phyloP scores from a whole-genome alignment of 1,140 invertebrate genomes.

The Achatina immaculata region DNA sequence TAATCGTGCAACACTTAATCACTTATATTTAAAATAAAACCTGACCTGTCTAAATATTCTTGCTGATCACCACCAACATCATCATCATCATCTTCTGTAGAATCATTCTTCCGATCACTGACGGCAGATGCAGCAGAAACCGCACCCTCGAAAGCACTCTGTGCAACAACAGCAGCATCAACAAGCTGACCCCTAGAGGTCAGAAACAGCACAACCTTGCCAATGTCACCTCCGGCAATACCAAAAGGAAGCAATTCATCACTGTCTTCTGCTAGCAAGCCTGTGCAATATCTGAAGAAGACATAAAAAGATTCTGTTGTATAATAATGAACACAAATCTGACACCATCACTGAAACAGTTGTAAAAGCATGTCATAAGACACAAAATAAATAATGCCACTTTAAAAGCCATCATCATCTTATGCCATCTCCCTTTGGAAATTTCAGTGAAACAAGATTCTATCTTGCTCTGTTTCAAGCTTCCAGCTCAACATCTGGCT shows the following conservation, averaged over 20 bases:
- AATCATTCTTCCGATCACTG: neutral
- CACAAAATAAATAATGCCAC: neutral
- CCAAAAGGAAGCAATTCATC: slow-evolving; percentile 64
- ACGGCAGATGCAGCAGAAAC: slow-evolving; percentile 31
- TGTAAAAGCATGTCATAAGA: neutral
- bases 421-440: no score
- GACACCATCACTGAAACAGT: neutral
- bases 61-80: neutral
- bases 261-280: slow-evolving; percentile 64
- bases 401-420: neutral
- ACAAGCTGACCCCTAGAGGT: slow-evolving; percentile 56
- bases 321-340: neutral
- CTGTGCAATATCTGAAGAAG: slow-evolving; percentile 63
- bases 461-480: no score
- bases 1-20: no score
- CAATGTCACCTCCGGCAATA: slow-evolving; percentile 62
- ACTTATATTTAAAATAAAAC: no score
- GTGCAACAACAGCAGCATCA: slow-evolving; percentile 63
- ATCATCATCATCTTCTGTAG: neutral
- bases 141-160: slow-evolving; percentile 59
- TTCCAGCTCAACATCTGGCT: no score
- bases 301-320: neutral
- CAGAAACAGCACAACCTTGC: slow-evolving; percentile 65
- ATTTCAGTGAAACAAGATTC: no score
- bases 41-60: slow-evolving; percentile 7